Conservation (phyloP, 2,888 invertebrate species). For the Cyclophora punctaria region DNA sequence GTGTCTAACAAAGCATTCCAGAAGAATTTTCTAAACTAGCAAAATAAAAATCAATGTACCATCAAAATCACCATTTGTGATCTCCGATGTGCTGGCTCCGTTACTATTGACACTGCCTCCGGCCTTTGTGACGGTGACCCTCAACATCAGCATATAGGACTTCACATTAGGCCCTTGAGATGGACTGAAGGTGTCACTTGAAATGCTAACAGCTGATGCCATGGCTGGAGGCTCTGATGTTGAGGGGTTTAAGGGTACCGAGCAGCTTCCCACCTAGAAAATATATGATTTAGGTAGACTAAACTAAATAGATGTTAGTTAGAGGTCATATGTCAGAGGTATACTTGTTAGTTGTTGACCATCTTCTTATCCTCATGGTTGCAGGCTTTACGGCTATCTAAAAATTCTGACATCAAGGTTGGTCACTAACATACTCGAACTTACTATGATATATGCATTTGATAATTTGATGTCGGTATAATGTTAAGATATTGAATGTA, state of each 20-base stretch:
- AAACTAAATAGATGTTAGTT: too few species aligned
- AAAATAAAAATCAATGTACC: conserved; percentile 36
- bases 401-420: too few species aligned
- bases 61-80: conserved; percentile 67
- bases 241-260: conserved; percentile 84
- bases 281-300: too few species aligned
- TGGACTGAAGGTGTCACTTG: conserved; percentile 87
- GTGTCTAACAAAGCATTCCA: neutral
- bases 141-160: conserved; percentile 86
- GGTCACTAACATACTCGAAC: too few species aligned
- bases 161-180: conserved; percentile 86
- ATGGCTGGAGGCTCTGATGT: conserved; percentile 77
- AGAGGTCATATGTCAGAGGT: too few species aligned
- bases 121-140: conserved; percentile 75
- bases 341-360: too few species aligned
- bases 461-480: too few species aligned
- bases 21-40: conserved; percentile 8
- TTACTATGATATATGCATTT: too few species aligned
- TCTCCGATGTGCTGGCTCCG: conserved; percentile 57
- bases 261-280: conserved; percentile 78
- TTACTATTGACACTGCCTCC: conserved; percentile 29
- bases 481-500: too few species aligned
- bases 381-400: too few species aligned
- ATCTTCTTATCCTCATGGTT: too few species aligned
- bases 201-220: conserved; percentile 88